Base-by-base conservation (phyloP, 2,113 vertebrate species). In the Psephotus haematonotus region DNA sequence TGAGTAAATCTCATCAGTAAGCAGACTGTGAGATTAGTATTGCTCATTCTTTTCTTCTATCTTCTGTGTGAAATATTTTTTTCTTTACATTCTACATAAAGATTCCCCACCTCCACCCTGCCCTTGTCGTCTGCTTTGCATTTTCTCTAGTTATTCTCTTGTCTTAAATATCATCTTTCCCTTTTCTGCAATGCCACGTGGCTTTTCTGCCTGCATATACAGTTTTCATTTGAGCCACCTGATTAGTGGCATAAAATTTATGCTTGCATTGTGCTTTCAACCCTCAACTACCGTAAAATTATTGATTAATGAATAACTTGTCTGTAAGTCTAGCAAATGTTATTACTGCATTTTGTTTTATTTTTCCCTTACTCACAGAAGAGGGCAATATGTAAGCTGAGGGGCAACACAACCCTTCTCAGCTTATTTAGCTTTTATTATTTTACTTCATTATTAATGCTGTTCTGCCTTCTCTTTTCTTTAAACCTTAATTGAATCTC, bases 231-330 rank as follows among this genome's bases (percentile, higher is more conserved):
- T 91, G 24, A 82, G 22, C 6, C 37, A 63, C 49, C 85, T 1
- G 2, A 47, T 85, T 75, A 84, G 43, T 55, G 29, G 12, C 76
- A 43, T 39, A 68, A 83, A 71, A 83, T 49, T 47, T 67, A 47
- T 18, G 17, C 14, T 85, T 91, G n/a, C 15, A 63, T 43, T 70
- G 12, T 33, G 17, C 24, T 86, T 86, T 71, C 39, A 90, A 15
- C 27, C 24, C 20, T 75, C 35, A 71, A 1, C 29, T 76, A 63
- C 29, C 6, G 11, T 4, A 78, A 4, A 35, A 92, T 68, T 91
- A 91, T 67, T 82, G 25, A n/a, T 81, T 65, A 93, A 88, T 82
- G 43, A 86, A 84, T 71, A 35, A 71, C 11, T 47, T 91, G 18
- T 10, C 46, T 86, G 25, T 44, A 81, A 75, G 52, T 35, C 35